Base-by-base conservation (phyloP, 2,888 invertebrate species). In the Acleris laterana region DNA sequence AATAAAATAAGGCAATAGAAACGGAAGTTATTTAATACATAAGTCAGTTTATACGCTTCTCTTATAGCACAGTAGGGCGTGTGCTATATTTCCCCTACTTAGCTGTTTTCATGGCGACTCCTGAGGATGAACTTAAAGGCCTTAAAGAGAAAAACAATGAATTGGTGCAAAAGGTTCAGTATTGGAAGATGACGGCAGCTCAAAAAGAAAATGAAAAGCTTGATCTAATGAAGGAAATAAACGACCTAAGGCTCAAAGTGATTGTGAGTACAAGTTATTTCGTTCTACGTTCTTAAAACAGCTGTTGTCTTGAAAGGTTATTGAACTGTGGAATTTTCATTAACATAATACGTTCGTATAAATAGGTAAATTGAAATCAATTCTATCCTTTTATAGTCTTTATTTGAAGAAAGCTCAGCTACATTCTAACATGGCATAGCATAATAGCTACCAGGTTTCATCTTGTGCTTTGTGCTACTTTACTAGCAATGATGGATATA, bases 141-240 rank as follows among this genome's bases (percentile, higher is more conserved):
- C 81, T 93, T 9, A 83, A 77, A 68, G 82, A 85, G 69, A 84
- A 80, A 78, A 93, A 93, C 72, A 88, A 78, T 78, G 89, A 90
- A 68, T 74, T 93, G 70, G 91, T 82, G 2, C 83, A 86, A 64
- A 86, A 86, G 70, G 82, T 89, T 7, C 92, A 93, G 61, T 82
- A 82, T 74, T 90, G 86, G 88, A 91, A 90, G 75, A 81, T 90
- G 78, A 80, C 82, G 44, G 87, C 88, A 11, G 88, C 83, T 19
- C 85, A 88, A 67, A 80, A 79, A 32, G 90, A 91, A 38, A 85
- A 84, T 63, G 91, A 93, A 52, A 92, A 90, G 71, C 70, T 90
- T 1, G 84, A 83, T 13, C 75, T 93, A 13, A 87, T 90, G 81
- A 91, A 87, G 62, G 92, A 93, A 78, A 82, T 81, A 22, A 91